Percentiles rank a stretch among this genome's conserved stretches.
Evolutionary conservation across 2,888 invertebrate species (phyloP).

Genomic region (Polydrusus pterygomalis): DNA sequence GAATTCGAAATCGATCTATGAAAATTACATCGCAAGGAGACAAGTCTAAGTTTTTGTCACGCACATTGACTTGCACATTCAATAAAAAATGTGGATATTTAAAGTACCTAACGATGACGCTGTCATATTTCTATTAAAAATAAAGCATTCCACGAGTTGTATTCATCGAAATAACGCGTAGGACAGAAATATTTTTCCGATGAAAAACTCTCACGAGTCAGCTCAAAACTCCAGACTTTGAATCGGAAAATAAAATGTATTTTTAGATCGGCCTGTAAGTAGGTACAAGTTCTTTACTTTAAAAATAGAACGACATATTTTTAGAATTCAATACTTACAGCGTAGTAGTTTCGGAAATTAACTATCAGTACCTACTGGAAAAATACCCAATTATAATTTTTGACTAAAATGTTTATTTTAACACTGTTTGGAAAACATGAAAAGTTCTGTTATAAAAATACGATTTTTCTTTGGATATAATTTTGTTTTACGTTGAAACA

Average conservation of each 20-base stretch:
- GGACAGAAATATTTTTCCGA: constrained; percentile 43
- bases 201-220: constrained; percentile 42
- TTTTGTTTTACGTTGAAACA: too few relatives aligned
- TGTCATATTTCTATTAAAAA: not conserved
- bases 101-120: not conserved
- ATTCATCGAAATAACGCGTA: constrained; percentile 29
- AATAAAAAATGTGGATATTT: too few relatives aligned
- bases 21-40: too few relatives aligned
- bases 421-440: not conserved
- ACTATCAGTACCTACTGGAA: not conserved
- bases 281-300: constrained; percentile 34
- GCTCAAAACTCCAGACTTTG: constrained; percentile 28
- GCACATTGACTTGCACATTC: too few relatives aligned
- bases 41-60: too few relatives aligned
- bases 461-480: too few relatives aligned
- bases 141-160: constrained; percentile 41
- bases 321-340: constrained; percentile 18
- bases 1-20: too few relatives aligned
- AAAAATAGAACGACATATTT: constrained; percentile 32
- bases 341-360: constrained; percentile 24
- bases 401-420: constrained; percentile 11
- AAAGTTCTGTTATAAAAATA: too few relatives aligned
- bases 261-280: constrained; percentile 25
- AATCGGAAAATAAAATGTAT: constrained; percentile 42
- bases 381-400: constrained; percentile 1